Base-by-base conservation (phyloP, 1,140 invertebrate genomes). In the Ctenoplectra terminalis region DNA sequence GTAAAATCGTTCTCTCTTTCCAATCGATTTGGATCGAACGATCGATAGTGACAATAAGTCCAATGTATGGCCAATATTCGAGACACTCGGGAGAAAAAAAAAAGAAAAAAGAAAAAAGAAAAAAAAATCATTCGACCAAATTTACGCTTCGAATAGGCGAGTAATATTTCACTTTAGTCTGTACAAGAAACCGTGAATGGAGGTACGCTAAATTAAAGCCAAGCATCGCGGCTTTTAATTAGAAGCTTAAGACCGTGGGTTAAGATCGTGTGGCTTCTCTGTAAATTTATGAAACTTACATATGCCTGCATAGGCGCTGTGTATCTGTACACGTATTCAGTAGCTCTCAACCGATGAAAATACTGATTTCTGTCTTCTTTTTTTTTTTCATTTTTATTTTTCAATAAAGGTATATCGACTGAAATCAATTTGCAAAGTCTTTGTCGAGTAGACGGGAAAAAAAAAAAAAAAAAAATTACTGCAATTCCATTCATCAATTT, bases 201-300 rank as follows among this genome's bases (percentile, higher is more conserved):
- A 75, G 43, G 48, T 31, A 61, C 37, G 77, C 67, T 52, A 81
- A 87, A 87, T 87, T 84, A 83, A 77, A 81, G 81, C 76, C 72
- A 70, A 31, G 52, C 56, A 66, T 83, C 84, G 81, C 63, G 86
- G 81, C 86, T 87, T 87, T 87, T 87, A 87, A 87, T 87, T 87
- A 87, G 83, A 73, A 86, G 76, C 84, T 86, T 81, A 86, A 86
- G 81, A 83, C 66, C 54, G 71, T 78, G 69, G 64, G 73, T 83
- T 80, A 87, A 86, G 84, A 83, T 61, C 66, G 61, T 72, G 84
- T 50, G 80, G 84, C 60, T 87, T 87, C 48, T 66, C 23, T 26
- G 71, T 72, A 80, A 83, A 83, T 87, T 87, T 75, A 78, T 70
- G 29, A 54, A 29, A 58, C n/a, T 34, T n/a, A 40, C n/a, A 48